Conservation (phyloP, 2,797 vertebrate species). For the Karalla daura region DNA sequence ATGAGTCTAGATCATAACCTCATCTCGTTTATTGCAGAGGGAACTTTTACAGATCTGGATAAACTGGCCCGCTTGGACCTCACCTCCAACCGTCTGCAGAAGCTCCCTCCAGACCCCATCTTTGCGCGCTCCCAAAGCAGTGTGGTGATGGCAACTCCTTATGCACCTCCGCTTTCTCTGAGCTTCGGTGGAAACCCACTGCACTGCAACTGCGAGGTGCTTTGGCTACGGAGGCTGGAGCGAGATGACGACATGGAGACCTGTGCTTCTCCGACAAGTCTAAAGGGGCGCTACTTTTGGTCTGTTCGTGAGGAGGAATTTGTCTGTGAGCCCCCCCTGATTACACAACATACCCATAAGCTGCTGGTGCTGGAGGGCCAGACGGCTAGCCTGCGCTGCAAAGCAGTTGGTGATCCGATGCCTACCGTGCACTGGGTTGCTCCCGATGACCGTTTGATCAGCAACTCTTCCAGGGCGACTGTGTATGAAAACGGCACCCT, state of each 20-base stretch:
- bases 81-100: slow-evolving; percentile 97
- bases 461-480: slow-evolving; percentile 92
- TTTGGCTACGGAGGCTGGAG: slow-evolving; percentile 94
- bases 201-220: slow-evolving; percentile 97
- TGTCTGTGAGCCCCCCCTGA: slow-evolving; percentile 95
- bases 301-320: slow-evolving; percentile 96
- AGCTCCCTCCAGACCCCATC: slow-evolving; percentile 96
- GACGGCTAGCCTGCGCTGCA: slow-evolving; percentile 94
- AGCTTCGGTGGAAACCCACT: slow-evolving; percentile 97
- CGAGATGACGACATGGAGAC: slow-evolving; percentile 98
- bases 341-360: slow-evolving; percentile 96
- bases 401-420: slow-evolving; percentile 95
- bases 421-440: slow-evolving; percentile 97
- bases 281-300: slow-evolving; percentile 99
- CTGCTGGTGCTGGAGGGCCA: slow-evolving; percentile 95
- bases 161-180: slow-evolving; percentile 90
- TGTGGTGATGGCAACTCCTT: slow-evolving; percentile 87
- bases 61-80: slow-evolving; percentile 96
- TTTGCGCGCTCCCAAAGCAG: slow-evolving; percentile 93
- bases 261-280: slow-evolving; percentile 91
- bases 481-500: slow-evolving; percentile 96
- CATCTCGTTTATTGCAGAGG: slow-evolving; percentile 91
- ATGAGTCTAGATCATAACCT: slow-evolving; percentile 98
- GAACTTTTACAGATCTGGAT: slow-evolving; percentile 95
- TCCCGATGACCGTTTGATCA: slow-evolving; percentile 93